These are phyloP conservation scores for Dryas iulia DNA, from an alignment of 1,140 invertebrate species.

Conservation along the genomic window DNA sequence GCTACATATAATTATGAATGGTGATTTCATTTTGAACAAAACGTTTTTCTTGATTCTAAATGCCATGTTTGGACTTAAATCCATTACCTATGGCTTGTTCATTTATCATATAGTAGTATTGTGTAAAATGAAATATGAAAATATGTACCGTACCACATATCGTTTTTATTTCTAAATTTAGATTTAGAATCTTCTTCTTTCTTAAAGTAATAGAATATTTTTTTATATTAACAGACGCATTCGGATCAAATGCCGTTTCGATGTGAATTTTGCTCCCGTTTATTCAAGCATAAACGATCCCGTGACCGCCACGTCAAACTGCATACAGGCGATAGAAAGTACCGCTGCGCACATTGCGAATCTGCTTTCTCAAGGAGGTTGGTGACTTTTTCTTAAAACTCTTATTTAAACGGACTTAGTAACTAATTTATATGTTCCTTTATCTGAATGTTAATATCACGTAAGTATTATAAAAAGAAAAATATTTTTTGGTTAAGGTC, in stretches of 20 bases:
- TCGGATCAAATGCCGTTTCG: conserved; percentile 94
- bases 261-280: conserved; percentile 92
- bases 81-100: too few species aligned
- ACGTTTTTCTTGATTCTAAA: too few species aligned
- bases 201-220: too few species aligned
- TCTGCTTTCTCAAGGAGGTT: conserved; percentile 96
- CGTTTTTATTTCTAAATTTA: too few species aligned
- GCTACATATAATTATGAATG: too few species aligned
- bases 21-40: too few species aligned
- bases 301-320: conserved; percentile 96
- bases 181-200: too few species aligned
- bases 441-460: background rate
- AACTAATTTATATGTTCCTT: background rate
- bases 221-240: conserved; percentile 84
- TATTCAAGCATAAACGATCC: conserved; percentile 97
- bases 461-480: background rate
- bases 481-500: conserved; percentile 8
- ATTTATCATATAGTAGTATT: too few species aligned
- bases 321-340: conserved; percentile 96
- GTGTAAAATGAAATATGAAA: too few species aligned
- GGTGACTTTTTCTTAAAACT: conserved; percentile 33
- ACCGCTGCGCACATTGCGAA: conserved; percentile 94
- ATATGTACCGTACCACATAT: too few species aligned
- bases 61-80: too few species aligned
- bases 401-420: background rate